Base-by-base conservation (phyloP, 2,888 invertebrate species). In the Hemicrepidius hirtus region DNA sequence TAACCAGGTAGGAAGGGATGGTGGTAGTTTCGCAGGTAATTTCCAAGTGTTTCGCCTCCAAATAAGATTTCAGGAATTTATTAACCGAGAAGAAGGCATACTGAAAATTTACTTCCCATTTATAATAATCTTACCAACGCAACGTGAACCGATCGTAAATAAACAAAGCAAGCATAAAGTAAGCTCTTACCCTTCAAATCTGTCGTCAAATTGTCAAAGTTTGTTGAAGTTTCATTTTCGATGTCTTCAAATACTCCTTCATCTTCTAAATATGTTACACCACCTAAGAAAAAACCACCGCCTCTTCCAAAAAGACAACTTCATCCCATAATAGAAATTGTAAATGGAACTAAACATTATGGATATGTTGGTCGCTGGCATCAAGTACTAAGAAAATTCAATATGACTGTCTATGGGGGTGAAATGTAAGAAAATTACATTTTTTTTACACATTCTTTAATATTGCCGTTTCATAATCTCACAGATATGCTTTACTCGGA, bases 401-500 rank as follows among this genome's bases (percentile, higher is more conserved):
- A 74, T 24, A 68, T 77, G n/a, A 68, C 68, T 12, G 73, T 74
- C 9, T 75, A 74, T 46, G 64, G 20, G 16, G 75, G 77, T 41
- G 75, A 77, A 73, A 59, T 75, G 75, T 77, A 75, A 71, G 59
- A 59, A 0, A 10, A 18, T 24, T 62, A 0, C 16, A 18, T 24
- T 62, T 13, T 53, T 35, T 21, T 53, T 66, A 28, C n/a, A 20
- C 53, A 44, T 57, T 40, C 68, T 73, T 53, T 21, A 3, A 49
- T 3, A 13, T 32, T 1, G 3, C 6, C 1, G 12, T 55, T 55
- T 13, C 3, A 35, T 24, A 10, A 24, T 13, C n/a, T 53, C 4
- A 28, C 59, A 77, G 77, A 53, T 77, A 76, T 21, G 73, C 75
- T 12, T 59, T 77, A 46, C 49, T 77, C 10, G 77, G 77, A 9